Percentiles rank a stretch among this genome's conserved stretches.
Conservation (phyloP, 2,797 vertebrate species). For the Arrhamphus sclerolepis region DNA sequence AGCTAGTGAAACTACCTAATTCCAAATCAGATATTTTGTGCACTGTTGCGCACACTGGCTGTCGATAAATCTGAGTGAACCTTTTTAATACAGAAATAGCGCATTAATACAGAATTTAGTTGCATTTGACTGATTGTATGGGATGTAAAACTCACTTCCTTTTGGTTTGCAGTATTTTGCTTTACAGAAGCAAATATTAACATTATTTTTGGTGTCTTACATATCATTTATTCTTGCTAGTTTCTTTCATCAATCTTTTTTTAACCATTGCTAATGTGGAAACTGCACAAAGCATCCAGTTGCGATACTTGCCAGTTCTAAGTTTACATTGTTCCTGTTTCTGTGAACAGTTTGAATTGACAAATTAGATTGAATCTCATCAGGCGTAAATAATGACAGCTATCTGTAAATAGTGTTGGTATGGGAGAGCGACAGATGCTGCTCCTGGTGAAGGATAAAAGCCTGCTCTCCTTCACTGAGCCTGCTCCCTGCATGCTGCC, state of each 20-base stretch:
- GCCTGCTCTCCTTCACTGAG: slow-evolving; percentile 69
- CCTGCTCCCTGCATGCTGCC: slow-evolving; percentile 70
- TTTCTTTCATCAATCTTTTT: slow-evolving; percentile 18
- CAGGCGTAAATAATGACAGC: slow-evolving; percentile 73
- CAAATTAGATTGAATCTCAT: slow-evolving; percentile 71
- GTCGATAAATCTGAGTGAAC: too few species aligned
- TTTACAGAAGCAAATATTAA: too few species aligned
- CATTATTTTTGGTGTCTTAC: too few species aligned
- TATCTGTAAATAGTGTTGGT: slow-evolving; percentile 75
- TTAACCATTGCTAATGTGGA: slow-evolving; percentile 13
- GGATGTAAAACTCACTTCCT: too few species aligned
- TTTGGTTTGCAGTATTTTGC: too few species aligned
- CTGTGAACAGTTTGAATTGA: slow-evolving; percentile 50
- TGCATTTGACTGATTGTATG: too few species aligned
- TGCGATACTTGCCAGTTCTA: slow-evolving; percentile 49
- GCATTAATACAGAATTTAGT: too few species aligned
- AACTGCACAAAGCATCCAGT: background rate
- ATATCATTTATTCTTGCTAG: background rate
- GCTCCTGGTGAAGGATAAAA: slow-evolving; percentile 72
- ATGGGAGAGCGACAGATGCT: slow-evolving; percentile 75
- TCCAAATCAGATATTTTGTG: too few species aligned
- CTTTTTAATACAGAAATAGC: too few species aligned
- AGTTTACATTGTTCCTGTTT: slow-evolving; percentile 49
- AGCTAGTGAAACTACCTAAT: too few species aligned
- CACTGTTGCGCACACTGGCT: too few species aligned